Evolutionary conservation across 37 sponge, comb jelly and placozoan genomes (phyloP).

Genomic region (Amphimedon queenslandica): DNA sequence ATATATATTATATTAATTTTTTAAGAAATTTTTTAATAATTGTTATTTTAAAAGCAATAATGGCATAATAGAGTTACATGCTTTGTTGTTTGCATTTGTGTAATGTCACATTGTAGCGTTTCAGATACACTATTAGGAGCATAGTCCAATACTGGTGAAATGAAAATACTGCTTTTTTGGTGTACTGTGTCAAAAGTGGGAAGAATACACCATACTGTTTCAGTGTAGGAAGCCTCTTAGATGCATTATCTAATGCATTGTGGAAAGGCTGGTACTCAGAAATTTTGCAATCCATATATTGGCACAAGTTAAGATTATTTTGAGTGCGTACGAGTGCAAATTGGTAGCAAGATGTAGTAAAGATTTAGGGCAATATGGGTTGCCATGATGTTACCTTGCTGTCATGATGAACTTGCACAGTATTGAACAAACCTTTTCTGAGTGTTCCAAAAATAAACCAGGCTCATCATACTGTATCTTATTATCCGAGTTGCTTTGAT

Average conservation of each 20-base stretch:
- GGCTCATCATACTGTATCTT: not conserved
- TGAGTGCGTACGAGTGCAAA: not conserved
- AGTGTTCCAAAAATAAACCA: not conserved
- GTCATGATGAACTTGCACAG: not conserved
- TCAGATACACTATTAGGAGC: too few relatives aligned
- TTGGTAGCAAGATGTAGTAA: not conserved
- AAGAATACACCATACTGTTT: too few relatives aligned
- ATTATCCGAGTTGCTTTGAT: not conserved
- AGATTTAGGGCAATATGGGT: not conserved
- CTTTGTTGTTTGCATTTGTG: too few relatives aligned
- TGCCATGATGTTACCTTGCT: not conserved
- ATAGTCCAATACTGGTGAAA: too few relatives aligned
- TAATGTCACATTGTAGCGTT: too few relatives aligned
- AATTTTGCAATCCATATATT: not conserved
- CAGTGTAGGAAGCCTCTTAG: not conserved
- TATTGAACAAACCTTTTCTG: not conserved
- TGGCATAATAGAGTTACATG: too few relatives aligned
- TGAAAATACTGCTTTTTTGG: too few relatives aligned
- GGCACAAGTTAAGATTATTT: not conserved
- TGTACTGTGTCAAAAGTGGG: too few relatives aligned
- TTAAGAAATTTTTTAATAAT: too few relatives aligned
- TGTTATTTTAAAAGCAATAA: too few relatives aligned
- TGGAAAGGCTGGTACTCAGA: not conserved
- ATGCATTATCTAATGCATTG: constrained; percentile 1
- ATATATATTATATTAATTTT: too few relatives aligned